These are phyloP conservation scores for Otolemur garnettii DNA, from an alignment of 2,113 vertebrate genomes.

Conservation along the genomic window DNA sequence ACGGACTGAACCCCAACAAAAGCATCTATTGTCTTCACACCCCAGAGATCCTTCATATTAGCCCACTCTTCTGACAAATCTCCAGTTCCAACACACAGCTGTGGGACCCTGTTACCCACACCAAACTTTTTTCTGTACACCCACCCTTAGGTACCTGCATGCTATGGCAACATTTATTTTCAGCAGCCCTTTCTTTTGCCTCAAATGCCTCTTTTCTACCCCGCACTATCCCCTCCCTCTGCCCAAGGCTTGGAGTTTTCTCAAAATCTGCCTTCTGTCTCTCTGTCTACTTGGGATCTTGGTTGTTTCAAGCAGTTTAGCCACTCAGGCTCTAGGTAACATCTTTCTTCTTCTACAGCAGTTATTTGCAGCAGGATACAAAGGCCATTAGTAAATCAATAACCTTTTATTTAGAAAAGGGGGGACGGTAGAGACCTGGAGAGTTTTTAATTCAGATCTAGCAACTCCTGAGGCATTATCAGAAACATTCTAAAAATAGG, in stretches of 20 bases:
- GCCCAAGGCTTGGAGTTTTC: not conserved
- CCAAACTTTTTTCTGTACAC: not conserved
- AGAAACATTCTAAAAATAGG: conserved; percentile 79
- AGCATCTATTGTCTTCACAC: not conserved
- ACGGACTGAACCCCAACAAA: no score
- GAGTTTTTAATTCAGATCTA: conserved; percentile 81
- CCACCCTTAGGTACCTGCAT: rapidly evolving
- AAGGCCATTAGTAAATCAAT: conserved; percentile 83
- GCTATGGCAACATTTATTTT: not conserved
- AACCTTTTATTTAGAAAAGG: conserved; percentile 75
- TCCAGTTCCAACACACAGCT: not conserved
- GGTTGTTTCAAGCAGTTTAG: conserved; percentile 43
- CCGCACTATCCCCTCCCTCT: not conserved
- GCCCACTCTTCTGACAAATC: not conserved
- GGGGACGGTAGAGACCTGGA: conserved; percentile 46
- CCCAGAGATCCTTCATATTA: not conserved
- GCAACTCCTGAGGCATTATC: conserved; percentile 70
- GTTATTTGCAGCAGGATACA: conserved; percentile 70
- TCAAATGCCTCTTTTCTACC: not conserved
- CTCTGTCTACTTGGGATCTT: not conserved
- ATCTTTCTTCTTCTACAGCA: conserved; percentile 64
- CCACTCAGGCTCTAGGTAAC: conserved; percentile 33
- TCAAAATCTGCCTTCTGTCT: not conserved
- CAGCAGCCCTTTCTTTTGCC: not conserved
- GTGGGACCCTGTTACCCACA: not conserved